Conservation (phyloP, 2,113 vertebrate genomes). For the Mesembrinibis cayennensis region DNA sequence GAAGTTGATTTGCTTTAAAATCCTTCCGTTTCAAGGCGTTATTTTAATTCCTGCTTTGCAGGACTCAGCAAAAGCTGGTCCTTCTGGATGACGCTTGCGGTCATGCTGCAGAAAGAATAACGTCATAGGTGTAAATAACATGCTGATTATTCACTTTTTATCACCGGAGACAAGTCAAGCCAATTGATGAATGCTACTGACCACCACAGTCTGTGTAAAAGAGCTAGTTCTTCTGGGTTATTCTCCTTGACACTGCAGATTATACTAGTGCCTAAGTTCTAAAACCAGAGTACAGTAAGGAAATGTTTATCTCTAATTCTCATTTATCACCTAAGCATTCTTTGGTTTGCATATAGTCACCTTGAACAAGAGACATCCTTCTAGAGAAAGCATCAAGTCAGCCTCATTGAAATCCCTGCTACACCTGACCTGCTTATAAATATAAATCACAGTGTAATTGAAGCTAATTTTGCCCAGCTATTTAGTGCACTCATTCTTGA, state of each 20-base stretch:
- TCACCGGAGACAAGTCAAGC: constrained; percentile 19
- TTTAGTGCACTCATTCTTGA: background rate
- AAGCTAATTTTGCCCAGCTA: background rate
- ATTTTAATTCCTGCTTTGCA: constrained; percentile 40
- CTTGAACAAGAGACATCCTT: background rate
- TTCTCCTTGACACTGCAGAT: background rate
- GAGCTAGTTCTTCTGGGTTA: background rate
- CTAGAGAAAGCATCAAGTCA: background rate
- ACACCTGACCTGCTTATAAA: background rate
- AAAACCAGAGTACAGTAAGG: background rate
- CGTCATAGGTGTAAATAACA: constrained; percentile 39
- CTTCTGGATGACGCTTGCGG: constrained; percentile 7
- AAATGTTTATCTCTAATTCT: background rate
- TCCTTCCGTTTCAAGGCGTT: background rate
- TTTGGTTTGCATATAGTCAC: background rate
- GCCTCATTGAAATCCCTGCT: background rate
- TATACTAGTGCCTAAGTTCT: background rate
- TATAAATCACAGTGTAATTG: background rate
- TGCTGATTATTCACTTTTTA: constrained; percentile 58
- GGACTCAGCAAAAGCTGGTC: constrained; percentile 47
- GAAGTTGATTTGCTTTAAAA: background rate
- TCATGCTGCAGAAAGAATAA: constrained; percentile 40
- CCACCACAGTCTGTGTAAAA: background rate
- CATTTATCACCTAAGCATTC: background rate
- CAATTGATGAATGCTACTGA: background rate